These are phyloP conservation scores for Apodemus speciosus DNA, from an alignment of 2,113 vertebrate genomes.

Conservation along the genomic window DNA sequence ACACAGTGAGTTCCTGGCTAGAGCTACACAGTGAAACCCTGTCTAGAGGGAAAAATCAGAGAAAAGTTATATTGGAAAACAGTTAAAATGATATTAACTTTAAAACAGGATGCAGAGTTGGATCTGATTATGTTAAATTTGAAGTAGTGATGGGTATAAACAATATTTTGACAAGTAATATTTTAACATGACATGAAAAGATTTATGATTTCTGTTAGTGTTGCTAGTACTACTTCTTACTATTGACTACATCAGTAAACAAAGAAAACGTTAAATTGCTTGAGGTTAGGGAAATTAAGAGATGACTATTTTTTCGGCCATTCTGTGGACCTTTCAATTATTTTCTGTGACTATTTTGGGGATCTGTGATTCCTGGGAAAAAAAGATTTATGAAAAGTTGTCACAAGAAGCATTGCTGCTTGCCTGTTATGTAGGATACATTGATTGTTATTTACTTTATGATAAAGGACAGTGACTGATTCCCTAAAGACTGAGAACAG, in stretches of 20 bases:
- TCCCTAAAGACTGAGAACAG: constrained; percentile 23
- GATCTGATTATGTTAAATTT: constrained; percentile 31
- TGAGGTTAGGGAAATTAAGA: constrained; percentile 41
- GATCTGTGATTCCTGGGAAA: background rate
- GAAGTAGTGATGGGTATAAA: background rate
- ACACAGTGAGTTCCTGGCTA: background rate
- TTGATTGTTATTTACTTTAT: constrained; percentile 36
- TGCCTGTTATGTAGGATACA: background rate
- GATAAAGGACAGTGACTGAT: background rate
- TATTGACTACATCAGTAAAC: constrained; percentile 30
- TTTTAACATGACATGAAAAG: constrained; percentile 20
- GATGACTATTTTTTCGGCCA: constrained; percentile 25
- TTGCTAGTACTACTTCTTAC: background rate
- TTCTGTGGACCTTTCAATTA: background rate
- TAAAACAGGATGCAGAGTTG: constrained; percentile 1
- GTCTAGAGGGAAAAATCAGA: background rate
- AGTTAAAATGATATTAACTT: constrained; percentile 18
- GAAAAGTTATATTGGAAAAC: constrained; percentile 19
- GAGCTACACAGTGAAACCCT: background rate
- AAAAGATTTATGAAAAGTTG: background rate
- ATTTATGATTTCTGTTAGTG: constrained; percentile 30
- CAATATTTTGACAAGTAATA: constrained; percentile 47
- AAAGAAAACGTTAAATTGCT: constrained; percentile 46
- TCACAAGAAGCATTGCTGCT: constrained; percentile 1
- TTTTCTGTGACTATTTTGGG: background rate